Conservation (phyloP, 2,888 invertebrate genomes). For the Agonopterix subpropinquella region DNA sequence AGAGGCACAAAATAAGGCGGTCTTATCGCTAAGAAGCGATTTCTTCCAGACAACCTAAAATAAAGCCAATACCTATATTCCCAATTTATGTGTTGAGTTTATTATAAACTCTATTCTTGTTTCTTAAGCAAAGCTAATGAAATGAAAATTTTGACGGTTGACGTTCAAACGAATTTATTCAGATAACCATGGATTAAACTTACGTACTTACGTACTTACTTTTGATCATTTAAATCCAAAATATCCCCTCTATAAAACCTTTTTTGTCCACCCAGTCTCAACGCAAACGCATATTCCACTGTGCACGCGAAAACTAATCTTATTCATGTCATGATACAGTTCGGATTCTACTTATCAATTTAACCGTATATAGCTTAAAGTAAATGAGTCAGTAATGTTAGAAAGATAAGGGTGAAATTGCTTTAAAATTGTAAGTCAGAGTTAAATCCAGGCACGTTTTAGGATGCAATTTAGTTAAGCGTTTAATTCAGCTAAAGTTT, state of each 20-base stretch:
- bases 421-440: background rate
- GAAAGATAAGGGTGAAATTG: background rate
- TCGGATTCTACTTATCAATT: background rate
- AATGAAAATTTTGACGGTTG: too few relatives aligned
- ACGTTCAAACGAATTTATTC: too few relatives aligned
- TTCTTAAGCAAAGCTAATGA: too few relatives aligned
- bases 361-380: background rate
- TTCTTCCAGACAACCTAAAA: too few relatives aligned
- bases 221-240: too few relatives aligned
- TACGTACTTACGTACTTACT: too few relatives aligned
- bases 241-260: background rate
- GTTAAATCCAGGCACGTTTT: slow-evolving; percentile 9
- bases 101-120: too few relatives aligned
- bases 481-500: slow-evolving; percentile 19
- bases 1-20: too few relatives aligned
- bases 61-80: too few relatives aligned
- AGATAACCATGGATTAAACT: too few relatives aligned
- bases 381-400: background rate
- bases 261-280: slow-evolving; percentile 15
- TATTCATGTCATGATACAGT: slow-evolving; percentile 11
- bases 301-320: slow-evolving; percentile 32
- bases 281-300: slow-evolving; percentile 17
- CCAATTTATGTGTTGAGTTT: too few relatives aligned
- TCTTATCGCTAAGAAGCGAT: too few relatives aligned
- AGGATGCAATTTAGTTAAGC: slow-evolving; percentile 39